Evolutionary conservation across 92 coral and sea anemone species (phyloP), one percentile per base, ranked within the genome.

Genomic region (Galaxea fascicularis): DNA sequence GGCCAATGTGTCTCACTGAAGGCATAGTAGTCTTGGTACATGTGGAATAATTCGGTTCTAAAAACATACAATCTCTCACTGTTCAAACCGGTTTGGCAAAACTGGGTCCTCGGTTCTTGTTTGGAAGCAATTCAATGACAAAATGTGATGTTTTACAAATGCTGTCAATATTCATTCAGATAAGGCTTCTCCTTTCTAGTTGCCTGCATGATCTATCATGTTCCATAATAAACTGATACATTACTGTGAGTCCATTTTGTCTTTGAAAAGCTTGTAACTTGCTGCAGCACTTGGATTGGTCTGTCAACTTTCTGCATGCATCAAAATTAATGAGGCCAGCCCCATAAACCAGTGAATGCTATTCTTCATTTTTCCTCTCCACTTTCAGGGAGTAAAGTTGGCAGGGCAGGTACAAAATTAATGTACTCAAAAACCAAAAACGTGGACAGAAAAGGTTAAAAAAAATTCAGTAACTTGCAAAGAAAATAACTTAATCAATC

Each of bases 311-410:
- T 49, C 13, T 27, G 29, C 52, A 28, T 79, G 1, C 21, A 35
- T 35, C 10, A 79, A 30, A n/a, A n/a, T n/a, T n/a, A n/a, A 25
- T 51, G 84, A 79, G 84, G 84, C 76, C 84, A 66, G 84, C 84
- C 75, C 51, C 84, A 8, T 24, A 25, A 45, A 11, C 18, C 18
- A 47, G 44, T 27, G 57, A 45, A 45, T 26, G 60, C 25, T 4
- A 22, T 17, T 16, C 31, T 73, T 18, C 74, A 69, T 35, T 69
- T 4, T 20, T 35, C 41, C 41, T 35, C 41, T 35, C 41, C 6
- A 6, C 41, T 35, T 2, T 35, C 41, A 35, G 41, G 6, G 41
- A 6, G 41, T 35, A 2, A 35, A 35, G 2, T 35, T n/a, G n/a
- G n/a, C n/a, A n/a, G n/a, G 41, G 41, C 41, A 35, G 6, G 41